Base-by-base conservation (phyloP, 1,140 invertebrate genomes). In the Colletes gigas region DNA sequence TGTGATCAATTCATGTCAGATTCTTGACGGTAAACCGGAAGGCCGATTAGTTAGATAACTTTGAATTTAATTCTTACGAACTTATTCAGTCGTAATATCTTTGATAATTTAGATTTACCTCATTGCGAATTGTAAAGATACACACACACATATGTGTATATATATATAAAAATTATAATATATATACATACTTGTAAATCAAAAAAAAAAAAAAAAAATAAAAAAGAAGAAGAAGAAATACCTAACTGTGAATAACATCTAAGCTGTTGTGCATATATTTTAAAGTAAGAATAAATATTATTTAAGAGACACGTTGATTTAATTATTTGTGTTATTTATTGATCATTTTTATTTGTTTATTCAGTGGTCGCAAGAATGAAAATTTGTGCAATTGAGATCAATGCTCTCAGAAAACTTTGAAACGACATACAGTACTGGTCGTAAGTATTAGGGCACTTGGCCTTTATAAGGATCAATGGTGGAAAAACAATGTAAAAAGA, bases 201-300 rank as follows among this genome's bases (percentile, higher is more conserved):
- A 81, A 82, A 81, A 71, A 82, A 55, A 75, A 17, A 50, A 57
- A 77, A 68, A 65, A 19, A 59, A 30, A 30, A 30, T 1, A 30
- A 30, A 54, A 30, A 60, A 54, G 50, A 44, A 15, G 21, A 59
- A 19, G 14, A 73, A 47, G 47, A 39, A 52, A 79, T 73, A 80
- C 66, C 81, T 70, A 84, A 88, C 83, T 87, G 69, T 88, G 76
- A 86, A 87, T 87, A 89, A 71, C 71, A 87, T 55, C 68, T 84
- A 88, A 83, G 75, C 74, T 88, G 66, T 83, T 88, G 69, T 80
- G 82, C 76, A 83, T 88, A 89, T 88, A 89, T 89, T 89, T 88
- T 87, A 83, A 89, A 83, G 83, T 78, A 83, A 84, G 55, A 88
- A 88, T 88, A 88, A 88, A 88, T 82, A 88, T 88, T 89, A 86